phyloP scores from a whole-genome alignment of 2,113 vertebrate species.

The Actenoides lindsayi region DNA sequence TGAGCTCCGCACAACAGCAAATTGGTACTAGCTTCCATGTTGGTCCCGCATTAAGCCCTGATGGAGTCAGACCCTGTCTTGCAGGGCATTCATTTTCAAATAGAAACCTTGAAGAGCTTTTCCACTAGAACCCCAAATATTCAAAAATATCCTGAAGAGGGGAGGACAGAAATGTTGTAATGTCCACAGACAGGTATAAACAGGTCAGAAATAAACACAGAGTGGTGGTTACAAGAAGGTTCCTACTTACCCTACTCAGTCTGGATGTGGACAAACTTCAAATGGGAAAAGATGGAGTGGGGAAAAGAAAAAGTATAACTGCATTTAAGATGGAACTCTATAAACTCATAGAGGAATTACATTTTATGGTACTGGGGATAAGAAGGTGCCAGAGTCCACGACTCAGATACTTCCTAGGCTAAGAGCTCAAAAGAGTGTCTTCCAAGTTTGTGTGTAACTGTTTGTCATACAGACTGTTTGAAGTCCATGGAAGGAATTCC shows the following conservation, averaged over 20 bases:
- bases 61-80: not conserved
- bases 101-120: not conserved
- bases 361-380: not conserved
- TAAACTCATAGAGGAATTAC: not conserved
- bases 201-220: not conserved
- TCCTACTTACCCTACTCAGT: not conserved
- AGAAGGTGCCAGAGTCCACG: not conserved
- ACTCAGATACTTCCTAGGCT: not conserved
- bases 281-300: not conserved
- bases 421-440: not conserved
- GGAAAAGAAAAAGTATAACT: not conserved
- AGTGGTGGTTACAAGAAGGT: not conserved
- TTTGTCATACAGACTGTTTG: not conserved
- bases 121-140: not conserved
- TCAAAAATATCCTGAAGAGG: not conserved
- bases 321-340: not conserved
- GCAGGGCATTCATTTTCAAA: not conserved
- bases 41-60: not conserved
- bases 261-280: not conserved
- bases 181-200: not conserved
- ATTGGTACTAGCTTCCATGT: not conserved
- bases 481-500: not conserved
- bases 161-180: not conserved
- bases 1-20: not conserved
- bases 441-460: not conserved